phyloP scores from a whole-genome alignment of 2,113 vertebrate species.

The Mustela nigripes region DNA sequence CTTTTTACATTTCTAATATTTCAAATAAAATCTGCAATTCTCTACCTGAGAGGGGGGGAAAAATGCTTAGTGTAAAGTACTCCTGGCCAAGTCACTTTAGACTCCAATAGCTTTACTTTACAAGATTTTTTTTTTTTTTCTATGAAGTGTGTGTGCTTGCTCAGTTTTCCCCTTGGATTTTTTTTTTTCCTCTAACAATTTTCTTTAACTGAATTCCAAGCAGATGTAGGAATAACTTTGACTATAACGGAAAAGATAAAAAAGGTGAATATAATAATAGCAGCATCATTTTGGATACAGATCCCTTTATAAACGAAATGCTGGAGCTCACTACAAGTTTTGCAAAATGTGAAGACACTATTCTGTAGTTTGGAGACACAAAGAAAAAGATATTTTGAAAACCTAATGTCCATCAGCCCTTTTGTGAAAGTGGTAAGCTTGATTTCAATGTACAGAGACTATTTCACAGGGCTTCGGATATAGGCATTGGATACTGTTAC shows the following conservation, averaged over 20 bases:
- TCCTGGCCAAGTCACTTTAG: constrained; percentile 25
- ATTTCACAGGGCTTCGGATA: not conserved
- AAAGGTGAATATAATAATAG: not conserved
- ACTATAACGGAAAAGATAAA: not conserved
- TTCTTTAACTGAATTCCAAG: constrained; percentile 48
- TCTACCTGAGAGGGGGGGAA: not conserved
- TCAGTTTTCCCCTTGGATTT: not conserved
- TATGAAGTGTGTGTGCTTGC: constrained; percentile 48
- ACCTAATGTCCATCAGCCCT: not conserved
- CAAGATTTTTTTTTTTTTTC: constrained; percentile 71
- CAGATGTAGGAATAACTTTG: constrained; percentile 17
- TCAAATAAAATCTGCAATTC: constrained; percentile 58
- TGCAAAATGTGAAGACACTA: not conserved
- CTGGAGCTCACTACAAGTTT: not conserved
- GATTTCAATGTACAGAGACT: not conserved
- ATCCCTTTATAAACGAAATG: constrained; percentile 20
- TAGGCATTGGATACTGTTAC: not conserved
- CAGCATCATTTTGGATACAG: not conserved
- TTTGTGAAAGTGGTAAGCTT: not conserved
- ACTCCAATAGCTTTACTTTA: constrained; percentile 62
- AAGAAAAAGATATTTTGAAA: constrained; percentile 43
- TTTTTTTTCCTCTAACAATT: not conserved
- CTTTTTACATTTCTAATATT: constrained; percentile 39
- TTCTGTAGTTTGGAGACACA: not conserved
- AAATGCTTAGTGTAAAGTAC: not conserved